Base-by-base conservation (phyloP, 1,140 invertebrate species). In the Halyomorpha halys region DNA sequence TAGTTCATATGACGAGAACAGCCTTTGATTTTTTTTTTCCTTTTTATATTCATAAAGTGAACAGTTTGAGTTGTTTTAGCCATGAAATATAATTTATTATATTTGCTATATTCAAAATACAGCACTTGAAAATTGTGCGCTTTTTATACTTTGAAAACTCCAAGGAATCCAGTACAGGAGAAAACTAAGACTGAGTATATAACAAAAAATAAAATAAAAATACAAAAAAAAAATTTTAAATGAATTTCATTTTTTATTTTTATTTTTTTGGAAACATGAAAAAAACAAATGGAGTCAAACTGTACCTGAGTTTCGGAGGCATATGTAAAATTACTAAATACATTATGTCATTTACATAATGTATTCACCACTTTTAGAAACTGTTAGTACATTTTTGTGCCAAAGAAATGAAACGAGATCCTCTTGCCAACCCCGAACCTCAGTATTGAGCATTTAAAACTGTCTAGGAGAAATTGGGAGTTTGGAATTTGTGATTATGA, bases 281-380 rank as follows among this genome's bases (percentile, higher is more conserved):
- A 56, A 19, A n/a, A 8, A 39, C 11, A 39, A 56, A 54, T 34
- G 47, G 62, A 63, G 62, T 63, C 62, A 53, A 62, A 47, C 62
- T 63, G 62, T 63, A 63, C 62, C 62, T 63, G 62, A 63, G 62
- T 63, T 63, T 63, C 62, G 62, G 53, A 56, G 53, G 53, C 53
- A 56, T 56, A 56, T 56, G 14, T 56, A 56, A 56, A 23, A 56
- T 56, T 49, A 49, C n/a, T 39, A 49, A 49, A 49, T 49, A n/a
- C 47, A 19, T 21, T 19, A 49, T 19, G 1, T n/a, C n/a, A n/a
- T n/a, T n/a, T 6, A 9, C 2, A 49, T 18, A 19, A 21, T 49
- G n/a, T 49, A 18, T 21, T 49, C 11, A n/a, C n/a, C 19, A 49
- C n/a, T 49, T 49, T 49, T 19, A 19, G 47, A 49, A 49, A 18